These are phyloP conservation scores for Oreortyx pictus DNA, from an alignment of 2,797 vertebrate species.

Conservation along the genomic window DNA sequence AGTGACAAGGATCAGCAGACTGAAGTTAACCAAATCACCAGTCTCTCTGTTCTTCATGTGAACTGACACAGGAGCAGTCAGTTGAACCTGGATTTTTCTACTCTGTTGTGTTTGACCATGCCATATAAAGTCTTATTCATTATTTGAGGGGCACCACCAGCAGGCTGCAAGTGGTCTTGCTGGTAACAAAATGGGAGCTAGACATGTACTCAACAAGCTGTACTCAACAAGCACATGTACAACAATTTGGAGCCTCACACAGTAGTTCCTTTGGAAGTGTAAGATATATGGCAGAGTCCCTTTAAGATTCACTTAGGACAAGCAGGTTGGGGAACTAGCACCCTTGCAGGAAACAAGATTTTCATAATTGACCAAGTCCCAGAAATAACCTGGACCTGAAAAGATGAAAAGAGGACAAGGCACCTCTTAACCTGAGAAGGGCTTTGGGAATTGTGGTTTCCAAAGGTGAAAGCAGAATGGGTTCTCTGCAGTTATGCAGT, in stretches of 20 bases:
- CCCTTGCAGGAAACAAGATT: neutral
- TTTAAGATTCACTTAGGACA: neutral
- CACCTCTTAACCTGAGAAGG: neutral
- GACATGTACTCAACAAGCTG: neutral
- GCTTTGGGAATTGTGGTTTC: neutral
- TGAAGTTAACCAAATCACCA: neutral
- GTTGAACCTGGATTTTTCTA: neutral
- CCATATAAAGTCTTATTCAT: neutral
- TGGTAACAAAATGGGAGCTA: neutral
- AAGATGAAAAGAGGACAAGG: neutral
- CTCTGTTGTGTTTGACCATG: neutral
- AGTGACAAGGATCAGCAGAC: neutral
- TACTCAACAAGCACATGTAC: neutral
- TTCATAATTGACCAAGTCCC: neutral
- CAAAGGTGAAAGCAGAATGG: neutral
- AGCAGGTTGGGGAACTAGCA: neutral
- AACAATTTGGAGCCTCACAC: neutral
- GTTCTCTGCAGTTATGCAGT: neutral
- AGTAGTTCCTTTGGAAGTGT: neutral
- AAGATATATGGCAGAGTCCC: neutral
- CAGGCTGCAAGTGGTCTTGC: neutral
- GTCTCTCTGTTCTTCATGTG: neutral
- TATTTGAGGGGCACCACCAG: neutral
- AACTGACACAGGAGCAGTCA: neutral
- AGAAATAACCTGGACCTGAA: neutral